Conservation (phyloP, 2,797 vertebrate genomes). For the Nannoperca australis region DNA sequence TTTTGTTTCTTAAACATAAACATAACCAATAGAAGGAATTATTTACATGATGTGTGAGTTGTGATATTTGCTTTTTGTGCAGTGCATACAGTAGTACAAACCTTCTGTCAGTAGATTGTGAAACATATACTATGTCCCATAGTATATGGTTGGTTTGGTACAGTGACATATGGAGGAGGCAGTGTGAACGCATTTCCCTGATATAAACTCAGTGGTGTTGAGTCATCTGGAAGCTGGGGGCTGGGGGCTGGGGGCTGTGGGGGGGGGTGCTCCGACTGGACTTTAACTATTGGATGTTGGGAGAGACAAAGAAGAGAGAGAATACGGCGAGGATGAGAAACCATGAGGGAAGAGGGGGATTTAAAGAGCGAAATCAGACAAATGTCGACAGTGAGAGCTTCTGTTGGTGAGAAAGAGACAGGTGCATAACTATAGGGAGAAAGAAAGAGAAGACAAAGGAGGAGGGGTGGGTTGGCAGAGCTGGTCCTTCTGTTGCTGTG, state of each 20-base stretch:
- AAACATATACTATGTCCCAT: constrained; percentile 1
- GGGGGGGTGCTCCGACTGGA: constrained; percentile 36
- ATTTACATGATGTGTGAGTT: neutral
- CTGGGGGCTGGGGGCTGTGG: no score
- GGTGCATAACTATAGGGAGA: constrained; percentile 78
- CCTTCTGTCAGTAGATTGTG: neutral
- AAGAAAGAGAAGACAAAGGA: constrained; percentile 63
- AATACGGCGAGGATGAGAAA: constrained; percentile 38
- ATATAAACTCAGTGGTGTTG: constrained; percentile 54
- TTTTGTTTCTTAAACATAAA: neutral
- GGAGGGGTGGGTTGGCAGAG: constrained; percentile 51
- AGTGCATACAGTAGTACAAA: neutral
- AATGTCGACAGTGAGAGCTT: constrained; percentile 60
- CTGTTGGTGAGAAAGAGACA: constrained; percentile 67
- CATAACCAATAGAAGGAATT: neutral
- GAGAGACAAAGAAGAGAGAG: constrained; percentile 25
- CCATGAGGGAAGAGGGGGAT: constrained; percentile 42
- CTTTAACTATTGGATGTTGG: constrained; percentile 34
- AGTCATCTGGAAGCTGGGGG: constrained; percentile 59
- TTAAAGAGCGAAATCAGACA: constrained; percentile 59
- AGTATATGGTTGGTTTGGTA: constrained; percentile 11
- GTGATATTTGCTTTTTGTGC: neutral
- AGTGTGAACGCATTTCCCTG: constrained; percentile 34
- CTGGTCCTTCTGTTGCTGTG: constrained; percentile 78
- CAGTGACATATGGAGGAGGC: constrained; percentile 50